phyloP scores from a whole-genome alignment of 2,888 invertebrate species.

The Ecliptopera silaceata region DNA sequence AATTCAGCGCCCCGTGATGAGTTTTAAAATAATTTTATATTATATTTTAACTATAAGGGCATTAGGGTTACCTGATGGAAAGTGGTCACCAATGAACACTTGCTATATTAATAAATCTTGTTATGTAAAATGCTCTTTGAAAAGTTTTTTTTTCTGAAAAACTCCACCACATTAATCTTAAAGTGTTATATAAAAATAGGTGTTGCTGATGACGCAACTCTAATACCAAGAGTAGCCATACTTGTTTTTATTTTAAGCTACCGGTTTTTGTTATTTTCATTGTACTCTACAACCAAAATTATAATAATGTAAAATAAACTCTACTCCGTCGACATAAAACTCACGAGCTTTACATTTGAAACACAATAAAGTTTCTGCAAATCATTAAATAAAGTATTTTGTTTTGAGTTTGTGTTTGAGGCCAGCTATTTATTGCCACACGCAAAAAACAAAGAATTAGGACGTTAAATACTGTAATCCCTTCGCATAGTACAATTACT shows the following conservation, averaged over 20 bases:
- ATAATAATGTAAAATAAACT: not conserved
- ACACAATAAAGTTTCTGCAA: not conserved
- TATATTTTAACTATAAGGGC: too few species aligned
- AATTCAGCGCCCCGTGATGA: too few species aligned
- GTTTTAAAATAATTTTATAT: too few species aligned
- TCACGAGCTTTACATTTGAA: not conserved
- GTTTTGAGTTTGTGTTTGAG: not conserved
- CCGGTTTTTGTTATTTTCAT: slow-evolving; percentile 34
- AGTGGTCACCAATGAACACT: too few species aligned
- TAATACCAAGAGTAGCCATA: slow-evolving; percentile 21
- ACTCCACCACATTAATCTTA: too few species aligned
- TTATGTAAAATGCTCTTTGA: too few species aligned
- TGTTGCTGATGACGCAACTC: slow-evolving; percentile 20
- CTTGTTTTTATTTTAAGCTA: slow-evolving; percentile 29
- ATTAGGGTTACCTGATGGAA: too few species aligned
- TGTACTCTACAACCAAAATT: slow-evolving; percentile 27
- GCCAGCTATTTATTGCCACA: not conserved
- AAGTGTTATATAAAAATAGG: not conserved
- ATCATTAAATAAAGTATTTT: not conserved
- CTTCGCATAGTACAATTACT: too few species aligned
- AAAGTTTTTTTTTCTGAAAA: too few species aligned
- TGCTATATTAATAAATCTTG: too few species aligned
- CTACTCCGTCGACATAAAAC: not conserved
- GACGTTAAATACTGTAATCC: too few species aligned
- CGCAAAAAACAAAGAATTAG: too few species aligned